Percentiles rank a stretch among this genome's conserved stretches.
These are phyloP conservation scores for Thereuonema tuberculata DNA, from an alignment of 1,140 invertebrate species.

Conservation along the genomic window DNA sequence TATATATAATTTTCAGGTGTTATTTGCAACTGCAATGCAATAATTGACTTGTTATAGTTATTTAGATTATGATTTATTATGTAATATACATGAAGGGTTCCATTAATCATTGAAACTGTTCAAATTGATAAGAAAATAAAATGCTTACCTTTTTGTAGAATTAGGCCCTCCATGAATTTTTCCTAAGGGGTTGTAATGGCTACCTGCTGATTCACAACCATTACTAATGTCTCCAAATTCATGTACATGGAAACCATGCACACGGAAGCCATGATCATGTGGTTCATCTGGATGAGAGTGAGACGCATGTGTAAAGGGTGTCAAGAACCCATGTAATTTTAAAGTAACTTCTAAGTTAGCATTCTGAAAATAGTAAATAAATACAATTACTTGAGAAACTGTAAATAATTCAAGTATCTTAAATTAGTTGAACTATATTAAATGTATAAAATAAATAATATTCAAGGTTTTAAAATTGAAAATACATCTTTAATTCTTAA, in stretches of 20 bases:
- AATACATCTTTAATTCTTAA: too few species aligned
- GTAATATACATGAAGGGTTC: too few species aligned
- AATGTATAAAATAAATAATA: background rate
- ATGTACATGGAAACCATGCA: slow-evolving; percentile 92
- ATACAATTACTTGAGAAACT: background rate
- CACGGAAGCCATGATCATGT: slow-evolving; percentile 33
- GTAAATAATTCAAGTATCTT: background rate
- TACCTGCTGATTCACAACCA: slow-evolving; percentile 83
- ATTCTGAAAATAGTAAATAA: background rate
- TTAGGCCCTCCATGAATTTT: background rate
- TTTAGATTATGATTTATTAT: too few species aligned
- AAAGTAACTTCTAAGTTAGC: background rate
- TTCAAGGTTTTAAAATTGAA: too few species aligned
- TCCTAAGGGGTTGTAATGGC: slow-evolving; percentile 71
- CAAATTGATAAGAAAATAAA: too few species aligned
- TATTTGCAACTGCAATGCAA: too few species aligned
- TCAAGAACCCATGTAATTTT: background rate
- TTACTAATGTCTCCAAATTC: slow-evolving; percentile 94
- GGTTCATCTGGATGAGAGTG: background rate
- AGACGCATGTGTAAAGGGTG: background rate
- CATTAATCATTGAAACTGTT: too few species aligned
- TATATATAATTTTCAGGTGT: too few species aligned
- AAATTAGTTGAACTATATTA: background rate
- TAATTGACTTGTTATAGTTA: too few species aligned
- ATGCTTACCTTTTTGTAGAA: background rate